Percentiles rank a stretch among this genome's conserved stretches.
Evolutionary conservation across 1,140 invertebrate genomes (phyloP).

Genomic region (Pachypeltis micranthus): DNA sequence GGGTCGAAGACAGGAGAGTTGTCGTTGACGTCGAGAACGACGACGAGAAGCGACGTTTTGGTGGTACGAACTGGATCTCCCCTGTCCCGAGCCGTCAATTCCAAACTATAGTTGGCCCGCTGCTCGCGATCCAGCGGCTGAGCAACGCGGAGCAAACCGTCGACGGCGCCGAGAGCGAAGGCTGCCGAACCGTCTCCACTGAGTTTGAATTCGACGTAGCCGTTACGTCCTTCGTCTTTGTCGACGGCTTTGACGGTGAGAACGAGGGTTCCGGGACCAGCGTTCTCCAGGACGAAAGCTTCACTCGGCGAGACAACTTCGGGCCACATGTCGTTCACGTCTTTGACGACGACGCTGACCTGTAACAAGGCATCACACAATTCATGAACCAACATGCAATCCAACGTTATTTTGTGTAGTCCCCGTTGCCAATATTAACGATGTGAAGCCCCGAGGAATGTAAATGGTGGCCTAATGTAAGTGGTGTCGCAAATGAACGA

Average conservation of each 20-base stretch:
- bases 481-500: no score
- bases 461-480: no score
- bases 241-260: slow-evolving; percentile 84
- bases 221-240: slow-evolving; percentile 80
- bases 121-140: slow-evolving; percentile 74
- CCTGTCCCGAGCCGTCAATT: slow-evolving; percentile 72
- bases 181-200: slow-evolving; percentile 38
- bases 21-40: slow-evolving; percentile 84
- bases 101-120: slow-evolving; percentile 63
- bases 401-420: no score
- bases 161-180: slow-evolving; percentile 75
- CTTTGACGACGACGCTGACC: slow-evolving; percentile 77
- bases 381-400: no score
- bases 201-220: slow-evolving; percentile 80
- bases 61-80: slow-evolving; percentile 70
- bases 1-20: slow-evolving; percentile 85
- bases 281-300: slow-evolving; percentile 71
- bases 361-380: no score
- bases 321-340: slow-evolving; percentile 90
- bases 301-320: slow-evolving; percentile 73
- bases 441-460: no score
- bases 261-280: slow-evolving; percentile 75
- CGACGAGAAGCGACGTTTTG: slow-evolving; percentile 54
- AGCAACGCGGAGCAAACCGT: slow-evolving; percentile 71
- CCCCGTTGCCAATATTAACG: no score